Evolutionary conservation across 2,797 vertebrate species (phyloP), one percentile per base, ranked within the genome.

Genomic region (Cyclura pinguis): DNA sequence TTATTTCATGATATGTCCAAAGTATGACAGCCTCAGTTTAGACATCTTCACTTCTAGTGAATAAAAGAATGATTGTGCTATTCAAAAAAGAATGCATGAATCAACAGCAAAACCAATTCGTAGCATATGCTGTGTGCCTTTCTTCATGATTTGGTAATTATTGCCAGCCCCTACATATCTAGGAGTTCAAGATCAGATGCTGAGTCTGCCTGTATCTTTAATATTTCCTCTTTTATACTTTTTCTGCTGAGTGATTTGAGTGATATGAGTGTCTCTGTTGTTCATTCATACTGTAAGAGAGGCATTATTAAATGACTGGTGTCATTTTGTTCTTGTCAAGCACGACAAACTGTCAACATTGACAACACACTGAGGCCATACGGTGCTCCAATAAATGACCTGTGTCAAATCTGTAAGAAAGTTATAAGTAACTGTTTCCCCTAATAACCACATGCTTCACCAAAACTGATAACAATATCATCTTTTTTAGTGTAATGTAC

Each of bases 291-390:
- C 13, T 29, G 1, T 22, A 92, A 88, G 13, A 86, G 0, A 10
- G 89, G 13, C 0, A 0, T 38, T 80, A 59, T 27, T 85, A 20
- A 35, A 72, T 69, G 76, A 90, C 74, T 22, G 50, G 27, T 85
- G 76, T 85, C 76, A n/a, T 72, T 85, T 72, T 85, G 62, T 80
- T 90, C 52, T 84, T 85, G 88, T 90, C 83, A 85, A 67, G 85
- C 83, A 57, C 7, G 62, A 32, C 42, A 47, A 47, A 47, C 83
- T 89, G 74, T 80, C 83, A 89, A 32, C 24, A 12, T 2, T 29
- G 62, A 72, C 76, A 77, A 84, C 59, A n/a, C 20, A 27, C 24
- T 13, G 32, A 86, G 77, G 74, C 27, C 42, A 29, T 85, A 64
- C 14, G n/a, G 32, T 64, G 72, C 62, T 59, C 50, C 64, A 59